phyloP scores from a whole-genome alignment of 2,797 vertebrate species.

The Heteromormyrus szaboi region DNA sequence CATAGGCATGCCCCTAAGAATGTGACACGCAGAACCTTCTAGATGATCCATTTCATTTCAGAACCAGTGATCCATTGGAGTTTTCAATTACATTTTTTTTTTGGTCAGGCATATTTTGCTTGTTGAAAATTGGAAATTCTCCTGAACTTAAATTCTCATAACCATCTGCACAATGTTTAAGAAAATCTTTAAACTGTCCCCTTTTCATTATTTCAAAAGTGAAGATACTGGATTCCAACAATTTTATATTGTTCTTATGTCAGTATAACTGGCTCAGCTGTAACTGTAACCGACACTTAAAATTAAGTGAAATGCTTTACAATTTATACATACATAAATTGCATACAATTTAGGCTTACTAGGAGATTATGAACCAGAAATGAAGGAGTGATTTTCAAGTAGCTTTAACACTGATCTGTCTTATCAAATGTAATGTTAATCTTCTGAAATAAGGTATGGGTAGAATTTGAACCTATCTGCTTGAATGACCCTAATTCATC shows the following conservation, averaged over 20 bases:
- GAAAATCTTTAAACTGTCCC: background rate
- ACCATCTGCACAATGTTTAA: background rate
- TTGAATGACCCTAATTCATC: background rate
- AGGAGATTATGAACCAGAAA: background rate
- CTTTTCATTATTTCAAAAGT: background rate
- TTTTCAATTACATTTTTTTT: background rate
- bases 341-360: background rate
- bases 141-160: background rate
- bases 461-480: background rate
- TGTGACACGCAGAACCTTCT: background rate
- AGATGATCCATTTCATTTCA: background rate
- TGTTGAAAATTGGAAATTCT: background rate
- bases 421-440: background rate
- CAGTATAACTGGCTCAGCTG: background rate
- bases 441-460: background rate
- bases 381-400: background rate
- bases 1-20: background rate
- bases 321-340: background rate
- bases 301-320: background rate
- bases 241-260: background rate
- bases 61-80: background rate
- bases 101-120: background rate
- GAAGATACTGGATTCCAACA: background rate
- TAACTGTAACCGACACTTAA: background rate
- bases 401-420: background rate